These are phyloP conservation scores for Meloidogyne hapla DNA, from an alignment of 1,140 invertebrate species.

Conservation along the genomic window DNA sequence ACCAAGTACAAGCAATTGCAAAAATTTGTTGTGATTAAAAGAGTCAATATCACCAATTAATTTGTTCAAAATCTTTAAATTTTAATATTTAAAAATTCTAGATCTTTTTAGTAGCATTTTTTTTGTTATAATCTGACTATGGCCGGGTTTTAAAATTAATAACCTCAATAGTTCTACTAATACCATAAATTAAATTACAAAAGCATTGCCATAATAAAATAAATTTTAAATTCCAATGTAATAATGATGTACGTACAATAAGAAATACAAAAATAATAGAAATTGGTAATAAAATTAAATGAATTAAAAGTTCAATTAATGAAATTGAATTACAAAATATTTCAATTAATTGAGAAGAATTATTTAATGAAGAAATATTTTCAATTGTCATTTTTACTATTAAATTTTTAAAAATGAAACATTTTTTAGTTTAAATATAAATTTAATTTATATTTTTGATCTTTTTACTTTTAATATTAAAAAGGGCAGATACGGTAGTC, in stretches of 20 bases:
- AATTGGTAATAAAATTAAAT: constrained; percentile 8
- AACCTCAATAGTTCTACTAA: constrained; percentile 9
- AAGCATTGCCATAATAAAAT: constrained; percentile 14
- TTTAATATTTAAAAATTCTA: too few species aligned
- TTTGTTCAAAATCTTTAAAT: not conserved
- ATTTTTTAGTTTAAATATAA: too few species aligned
- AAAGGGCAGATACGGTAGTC: too few species aligned
- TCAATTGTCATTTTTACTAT: too few species aligned
- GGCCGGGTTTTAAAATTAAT: too few species aligned
- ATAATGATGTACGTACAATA: constrained; percentile 5
- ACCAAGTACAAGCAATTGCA: not conserved
- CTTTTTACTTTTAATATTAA: too few species aligned
- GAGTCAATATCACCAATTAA: not conserved
- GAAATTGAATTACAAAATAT: not conserved
- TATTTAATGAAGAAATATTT: too few species aligned
- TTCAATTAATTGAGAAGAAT: not conserved
- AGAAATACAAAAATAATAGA: constrained; percentile 4
- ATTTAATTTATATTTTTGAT: too few species aligned
- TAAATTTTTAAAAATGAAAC: too few species aligned
- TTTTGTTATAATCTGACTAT: too few species aligned
- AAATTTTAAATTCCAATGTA: constrained; percentile 14
- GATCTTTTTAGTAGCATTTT: too few species aligned
- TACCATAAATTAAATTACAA: not conserved
- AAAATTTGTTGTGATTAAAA: not conserved
- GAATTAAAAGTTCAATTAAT: not conserved